Base-by-base conservation (phyloP, 1,140 invertebrate genomes). In the Drosophila tropicalis region DNA sequence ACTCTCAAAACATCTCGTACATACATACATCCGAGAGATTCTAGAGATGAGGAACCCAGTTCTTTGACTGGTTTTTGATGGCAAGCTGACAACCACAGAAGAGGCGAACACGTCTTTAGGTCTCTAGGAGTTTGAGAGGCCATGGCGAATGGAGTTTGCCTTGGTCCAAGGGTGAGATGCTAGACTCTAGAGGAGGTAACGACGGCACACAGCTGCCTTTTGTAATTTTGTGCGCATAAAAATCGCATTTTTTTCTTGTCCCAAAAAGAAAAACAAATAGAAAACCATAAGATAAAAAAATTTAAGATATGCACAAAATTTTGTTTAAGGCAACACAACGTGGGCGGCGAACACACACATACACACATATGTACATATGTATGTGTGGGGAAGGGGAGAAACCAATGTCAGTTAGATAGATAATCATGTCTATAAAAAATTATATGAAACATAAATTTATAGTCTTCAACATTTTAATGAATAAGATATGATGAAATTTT, bases 151-250 rank as follows among this genome's bases (percentile, higher is more conserved):
- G 36, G 36, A 3, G 61, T 12, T 64, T 71, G 64, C 67, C 61
- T 13, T 19, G n/a, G 9, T 51, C 6, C 3, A 12, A 39, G 36
- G 36, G 36, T 39, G 12, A 12, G 12, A 39, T 13, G 17, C 17
- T 12, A 51, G 9, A 39, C 36, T 12, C 36, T 39, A 19, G 13
- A 54, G 34, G 5, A 12, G 34, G 25, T n/a, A 47, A 13, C 36
- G 41, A 34, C 22, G 56, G 5, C 60, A 40, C 55, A 39, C 58
- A 62, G 61, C 71, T 69, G 80, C 72, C 67, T 72, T 83, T 83
- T 83, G 81, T 72, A 79, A 83, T 83, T 83, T 83, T 79, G 44
- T 79, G 72, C 76, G 72, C 80, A 83, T 83, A 83, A 83, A 82
- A 82, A 74, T 79, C 81, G 65, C 64, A 85, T 85, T 84, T 84